Base-by-base conservation (phyloP, 2,888 invertebrate species). In the Trichopria drosophilae region DNA sequence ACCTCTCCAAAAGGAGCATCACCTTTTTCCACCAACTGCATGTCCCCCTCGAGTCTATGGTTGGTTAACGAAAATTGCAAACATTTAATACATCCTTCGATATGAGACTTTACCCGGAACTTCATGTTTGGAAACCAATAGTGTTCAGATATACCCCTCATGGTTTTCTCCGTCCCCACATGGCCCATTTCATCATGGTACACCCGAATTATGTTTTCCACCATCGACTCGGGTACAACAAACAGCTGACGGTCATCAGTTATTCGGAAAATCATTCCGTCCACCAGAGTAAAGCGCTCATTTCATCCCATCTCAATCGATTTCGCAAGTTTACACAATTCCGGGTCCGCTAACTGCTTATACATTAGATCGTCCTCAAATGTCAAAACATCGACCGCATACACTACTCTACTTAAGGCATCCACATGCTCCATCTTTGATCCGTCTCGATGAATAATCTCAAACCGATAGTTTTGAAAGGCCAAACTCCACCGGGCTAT, bases 381-480 rank as follows among this genome's bases (percentile, higher is more conserved):
- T 6, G 15, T 13, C 18, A 35, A 9, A 6, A 12, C 6, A 6
- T 35, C 15, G 6, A 35, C 6, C n/a, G n/a, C n/a, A 35, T 6
- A 13, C 35, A 16, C 18, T 6, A 16, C 15, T 35, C 58, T 13
- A 54, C 60, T n/a, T n/a, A n/a, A n/a, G n/a, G n/a, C n/a, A n/a
- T n/a, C n/a, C n/a, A n/a, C n/a, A 36, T 59, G 55, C 29, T 18
- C 29, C 53, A 59, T 58, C 41, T 43, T 23, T 6, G 43, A 39
- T 16, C 36, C 48, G 9, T 41, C 29, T 20, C 57, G 39, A 36
- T 55, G 59, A 12, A 46, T 41, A 12, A 56, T 19, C 6, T 42
- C 37, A 35, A 43, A 58, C 43, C 46, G 45, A 54, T 53, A 57
- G 32, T 51, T 37, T 40, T 55, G 55, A 26, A 58, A 34, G 6